phyloP scores from a whole-genome alignment of 2,113 vertebrate species.

The Cryptomyrus ogoouensis region DNA sequence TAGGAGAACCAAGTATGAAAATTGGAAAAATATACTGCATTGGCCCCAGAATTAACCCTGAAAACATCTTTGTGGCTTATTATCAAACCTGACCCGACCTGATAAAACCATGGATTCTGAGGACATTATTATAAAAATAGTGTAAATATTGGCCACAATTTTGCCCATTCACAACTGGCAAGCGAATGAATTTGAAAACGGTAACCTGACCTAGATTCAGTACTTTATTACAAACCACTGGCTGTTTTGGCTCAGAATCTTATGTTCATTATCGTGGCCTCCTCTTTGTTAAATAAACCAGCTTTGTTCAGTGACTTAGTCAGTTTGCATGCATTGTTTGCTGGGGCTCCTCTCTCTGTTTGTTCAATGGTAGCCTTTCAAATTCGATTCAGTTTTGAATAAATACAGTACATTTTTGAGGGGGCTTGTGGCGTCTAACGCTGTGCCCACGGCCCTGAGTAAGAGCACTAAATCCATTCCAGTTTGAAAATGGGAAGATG shows the following conservation, averaged over 20 bases:
- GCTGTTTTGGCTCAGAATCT: not conserved
- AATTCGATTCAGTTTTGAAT: constrained; percentile 6
- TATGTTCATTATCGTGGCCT: not conserved
- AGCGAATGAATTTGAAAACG: not conserved
- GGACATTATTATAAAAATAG: not conserved
- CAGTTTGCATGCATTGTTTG: not conserved
- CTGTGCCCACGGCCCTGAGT: not conserved
- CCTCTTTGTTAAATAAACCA: not conserved
- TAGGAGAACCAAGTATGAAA: not conserved
- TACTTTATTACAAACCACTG: not conserved
- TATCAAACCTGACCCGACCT: not conserved
- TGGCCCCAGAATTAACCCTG: not conserved
- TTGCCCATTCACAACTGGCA: not conserved
- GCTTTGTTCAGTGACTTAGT: not conserved
- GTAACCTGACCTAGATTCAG: not conserved
- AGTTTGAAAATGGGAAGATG: constrained; percentile 5
- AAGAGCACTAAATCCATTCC: not conserved
- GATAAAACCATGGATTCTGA: not conserved
- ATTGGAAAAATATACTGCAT: not conserved
- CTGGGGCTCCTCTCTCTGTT: not conserved
- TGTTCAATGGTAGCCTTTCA: not conserved
- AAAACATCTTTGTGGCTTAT: not conserved
- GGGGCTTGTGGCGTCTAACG: not conserved
- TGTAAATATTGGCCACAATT: not conserved
- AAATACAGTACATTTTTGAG: not conserved